These are phyloP conservation scores for Phalacrocorax aristotelis DNA, from an alignment of 2,113 vertebrate species.

Conservation along the genomic window DNA sequence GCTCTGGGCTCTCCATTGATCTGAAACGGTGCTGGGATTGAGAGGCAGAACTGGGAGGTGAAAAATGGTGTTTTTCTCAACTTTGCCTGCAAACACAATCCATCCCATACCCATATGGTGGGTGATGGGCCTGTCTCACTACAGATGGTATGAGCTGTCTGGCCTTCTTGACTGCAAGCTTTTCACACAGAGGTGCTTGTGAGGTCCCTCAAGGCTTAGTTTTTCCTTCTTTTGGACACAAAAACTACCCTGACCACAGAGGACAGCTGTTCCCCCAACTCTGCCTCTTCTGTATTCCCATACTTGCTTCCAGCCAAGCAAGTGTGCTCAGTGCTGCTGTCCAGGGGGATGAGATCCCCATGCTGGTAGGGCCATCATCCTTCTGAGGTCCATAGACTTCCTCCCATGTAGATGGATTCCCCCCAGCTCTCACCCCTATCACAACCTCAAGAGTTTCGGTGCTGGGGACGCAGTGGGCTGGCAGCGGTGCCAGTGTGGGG, in stretches of 20 bases:
- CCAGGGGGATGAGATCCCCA: background rate
- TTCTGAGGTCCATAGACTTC: background rate
- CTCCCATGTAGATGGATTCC: background rate
- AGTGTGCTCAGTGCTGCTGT: background rate
- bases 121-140: background rate
- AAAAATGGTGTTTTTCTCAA: background rate
- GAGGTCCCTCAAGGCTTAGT: background rate
- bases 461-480: rapidly evolving
- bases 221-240: background rate
- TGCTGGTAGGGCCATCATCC: background rate
- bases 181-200: background rate
- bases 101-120: background rate
- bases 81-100: background rate
- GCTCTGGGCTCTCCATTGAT: background rate
- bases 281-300: background rate
- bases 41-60: background rate
- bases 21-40: background rate
- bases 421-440: background rate
- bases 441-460: background rate
- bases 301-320: background rate
- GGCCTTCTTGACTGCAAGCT: background rate
- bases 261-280: background rate
- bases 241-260: background rate
- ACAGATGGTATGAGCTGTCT: background rate
- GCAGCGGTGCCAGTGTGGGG: background rate